phyloP scores from a whole-genome alignment of 2,888 invertebrate genomes.

The Melanostoma scalare region DNA sequence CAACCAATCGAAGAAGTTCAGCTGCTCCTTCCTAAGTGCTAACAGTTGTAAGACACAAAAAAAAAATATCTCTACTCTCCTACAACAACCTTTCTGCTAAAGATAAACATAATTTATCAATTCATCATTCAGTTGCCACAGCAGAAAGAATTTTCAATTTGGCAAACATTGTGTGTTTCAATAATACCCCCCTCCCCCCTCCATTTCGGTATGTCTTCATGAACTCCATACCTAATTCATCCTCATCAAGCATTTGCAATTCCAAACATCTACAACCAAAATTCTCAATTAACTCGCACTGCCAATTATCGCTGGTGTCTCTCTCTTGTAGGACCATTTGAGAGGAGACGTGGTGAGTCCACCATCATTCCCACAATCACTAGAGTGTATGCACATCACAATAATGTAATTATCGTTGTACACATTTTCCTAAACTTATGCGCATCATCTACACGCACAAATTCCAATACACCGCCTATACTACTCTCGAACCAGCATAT shows the following conservation, averaged over 20 bases:
- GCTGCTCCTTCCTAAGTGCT: too few species aligned
- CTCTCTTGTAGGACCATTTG: constrained; percentile 37
- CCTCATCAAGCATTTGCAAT: constrained; percentile 65
- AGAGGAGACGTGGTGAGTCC: constrained; percentile 6
- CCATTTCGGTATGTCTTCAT: not conserved
- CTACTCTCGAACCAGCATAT: constrained; percentile 3
- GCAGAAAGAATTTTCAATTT: constrained; percentile 67
- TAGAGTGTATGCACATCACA: constrained; percentile 59
- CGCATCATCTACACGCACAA: constrained; percentile 68
- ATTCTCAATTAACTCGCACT: constrained; percentile 71
- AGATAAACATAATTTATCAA: not conserved
- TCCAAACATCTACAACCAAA: constrained; percentile 66
- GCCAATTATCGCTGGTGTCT: constrained; percentile 60
- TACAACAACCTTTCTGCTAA: too few species aligned
- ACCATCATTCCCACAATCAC: not conserved
- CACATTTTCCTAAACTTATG: constrained; percentile 70
- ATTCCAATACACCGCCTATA: constrained; percentile 51
- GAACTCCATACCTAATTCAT: constrained; percentile 53
- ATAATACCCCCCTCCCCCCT: not conserved
- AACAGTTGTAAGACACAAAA: too few species aligned
- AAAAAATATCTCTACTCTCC: too few species aligned
- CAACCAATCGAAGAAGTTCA: too few species aligned
- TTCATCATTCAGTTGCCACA: not conserved
- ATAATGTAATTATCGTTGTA: constrained; percentile 73
- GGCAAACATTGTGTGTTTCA: constrained; percentile 13